Conservation (phyloP, 2,113 vertebrate genomes). For the Podilymbus podiceps region DNA sequence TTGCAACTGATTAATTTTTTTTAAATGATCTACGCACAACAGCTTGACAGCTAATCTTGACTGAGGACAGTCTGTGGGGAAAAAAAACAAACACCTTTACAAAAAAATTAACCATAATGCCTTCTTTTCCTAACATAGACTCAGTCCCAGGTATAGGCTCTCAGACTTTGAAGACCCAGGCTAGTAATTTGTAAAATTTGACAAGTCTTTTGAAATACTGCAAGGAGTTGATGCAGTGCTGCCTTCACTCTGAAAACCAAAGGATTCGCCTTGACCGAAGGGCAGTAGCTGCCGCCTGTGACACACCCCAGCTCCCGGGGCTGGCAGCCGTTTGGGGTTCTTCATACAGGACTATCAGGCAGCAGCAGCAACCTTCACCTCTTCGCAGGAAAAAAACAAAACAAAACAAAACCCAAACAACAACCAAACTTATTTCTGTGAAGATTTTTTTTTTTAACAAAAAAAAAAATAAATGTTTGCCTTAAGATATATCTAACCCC, state of each 20-base stretch:
- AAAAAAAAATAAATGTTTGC: not conserved
- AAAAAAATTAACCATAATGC: not conserved
- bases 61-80: not conserved
- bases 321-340: not conserved
- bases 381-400: not conserved
- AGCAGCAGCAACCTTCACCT: not conserved
- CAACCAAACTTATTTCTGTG: not conserved
- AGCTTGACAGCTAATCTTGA: not conserved
- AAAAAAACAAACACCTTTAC: not conserved
- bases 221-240: not conserved
- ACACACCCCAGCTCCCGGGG: rapidly evolving
- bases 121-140: not conserved
- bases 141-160: not conserved
- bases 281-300: rapidly evolving
- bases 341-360: not conserved
- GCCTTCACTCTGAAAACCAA: not conserved
- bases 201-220: not conserved
- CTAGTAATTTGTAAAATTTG: not conserved
- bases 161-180: not conserved
- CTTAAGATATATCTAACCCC: not conserved
- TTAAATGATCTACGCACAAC: rapidly evolving
- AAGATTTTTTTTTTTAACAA: not conserved
- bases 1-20: not conserved
- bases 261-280: not conserved
- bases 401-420: no score